Percentiles rank a stretch among this genome's conserved stretches.
These are phyloP conservation scores for Apodemia hepburni DNA, from an alignment of 2,888 invertebrate genomes.

Conservation along the genomic window DNA sequence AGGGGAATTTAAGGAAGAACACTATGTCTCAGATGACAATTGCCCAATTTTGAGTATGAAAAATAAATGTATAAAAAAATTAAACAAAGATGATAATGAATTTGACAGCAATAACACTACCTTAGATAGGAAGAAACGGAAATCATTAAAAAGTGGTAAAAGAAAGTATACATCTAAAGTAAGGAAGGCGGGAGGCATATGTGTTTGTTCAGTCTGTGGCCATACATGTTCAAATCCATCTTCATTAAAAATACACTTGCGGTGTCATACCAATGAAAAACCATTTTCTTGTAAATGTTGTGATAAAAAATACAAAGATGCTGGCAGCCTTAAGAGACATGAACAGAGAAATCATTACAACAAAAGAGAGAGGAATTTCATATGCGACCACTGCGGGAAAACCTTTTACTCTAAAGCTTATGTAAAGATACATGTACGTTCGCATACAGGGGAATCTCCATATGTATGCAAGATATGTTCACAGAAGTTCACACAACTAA, in stretches of 20 bases:
- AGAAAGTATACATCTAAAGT: slow-evolving; percentile 8
- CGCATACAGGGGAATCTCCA: slow-evolving; percentile 65
- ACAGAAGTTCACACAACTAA: slow-evolving; percentile 50
- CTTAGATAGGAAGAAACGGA: background rate
- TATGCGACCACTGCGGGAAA: slow-evolving; percentile 66
- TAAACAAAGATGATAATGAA: too few species aligned
- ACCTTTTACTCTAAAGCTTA: slow-evolving; percentile 54
- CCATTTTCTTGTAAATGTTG: slow-evolving; percentile 51
- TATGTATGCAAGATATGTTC: slow-evolving; percentile 54
- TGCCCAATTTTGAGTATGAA: background rate
- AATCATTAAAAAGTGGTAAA: background rate
- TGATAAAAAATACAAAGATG: slow-evolving; percentile 54
- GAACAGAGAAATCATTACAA: slow-evolving; percentile 46
- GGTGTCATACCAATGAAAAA: slow-evolving; percentile 52
- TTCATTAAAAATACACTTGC: slow-evolving; percentile 47
- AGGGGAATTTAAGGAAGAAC: background rate
- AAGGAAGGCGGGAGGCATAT: slow-evolving; percentile 21
- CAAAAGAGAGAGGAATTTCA: slow-evolving; percentile 47
- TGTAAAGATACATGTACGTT: slow-evolving; percentile 55
- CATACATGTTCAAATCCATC: slow-evolving; percentile 46
- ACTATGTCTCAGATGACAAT: background rate
- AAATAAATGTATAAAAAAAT: background rate
- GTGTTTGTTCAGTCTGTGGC: slow-evolving; percentile 47
- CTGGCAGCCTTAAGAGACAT: slow-evolving; percentile 52
- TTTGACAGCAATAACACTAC: background rate